Evolutionary conservation across 2,113 vertebrate genomes (phyloP), one percentile per base, ranked within the genome.

Genomic region (Gobiocypris rarus): DNA sequence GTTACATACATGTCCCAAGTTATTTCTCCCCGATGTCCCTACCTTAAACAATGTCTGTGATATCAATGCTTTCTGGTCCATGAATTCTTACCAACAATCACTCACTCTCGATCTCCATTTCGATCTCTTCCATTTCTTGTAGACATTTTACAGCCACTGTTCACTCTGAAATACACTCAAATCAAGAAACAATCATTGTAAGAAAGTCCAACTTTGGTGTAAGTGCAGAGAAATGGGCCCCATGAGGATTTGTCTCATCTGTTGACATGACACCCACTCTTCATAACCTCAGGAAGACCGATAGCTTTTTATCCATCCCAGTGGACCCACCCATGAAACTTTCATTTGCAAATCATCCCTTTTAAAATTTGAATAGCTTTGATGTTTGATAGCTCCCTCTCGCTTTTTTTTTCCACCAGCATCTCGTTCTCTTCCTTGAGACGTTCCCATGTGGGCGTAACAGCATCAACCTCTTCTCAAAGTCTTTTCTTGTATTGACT

Each of bases 351-450:
- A 76, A 77, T 88, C 41, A 65, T 83, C 43, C 31, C 54, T 54
- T 45, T 85, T 85, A 83, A 75, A 41, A 76, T 93, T 94, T 93
- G 90, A 93, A 93, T 92, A 90, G 84, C 91, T 94, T 93, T 94
- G 92, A 93, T 94, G 92, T 93, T 87, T 89, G 83, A 81, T 83
- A 22, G 13, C 56, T 48, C 83, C 56, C 74, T 89, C 87, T 89
- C 92, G 1, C 38, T 38, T 38, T 90, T 85, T 86, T 89, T 91
- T 89, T 91, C 90, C 93, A 89, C 86, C 89, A 93, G 89, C 90
- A 93, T 93, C 93, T 92, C 88, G 91, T 93, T 91, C 90, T 90
- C 89, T 91, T 92, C 90, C 91, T 90, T 90, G 88, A 91, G 88
- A 93, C 89, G 88, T 81, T 91, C 87, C 87, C 86, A 88, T 79